A percentile compares a stretch with the other conserved stretches of the same genome.
These are phyloP conservation scores for Drosophila ezoana DNA, from an alignment of 2,888 invertebrate genomes.

Conservation along the genomic window DNA sequence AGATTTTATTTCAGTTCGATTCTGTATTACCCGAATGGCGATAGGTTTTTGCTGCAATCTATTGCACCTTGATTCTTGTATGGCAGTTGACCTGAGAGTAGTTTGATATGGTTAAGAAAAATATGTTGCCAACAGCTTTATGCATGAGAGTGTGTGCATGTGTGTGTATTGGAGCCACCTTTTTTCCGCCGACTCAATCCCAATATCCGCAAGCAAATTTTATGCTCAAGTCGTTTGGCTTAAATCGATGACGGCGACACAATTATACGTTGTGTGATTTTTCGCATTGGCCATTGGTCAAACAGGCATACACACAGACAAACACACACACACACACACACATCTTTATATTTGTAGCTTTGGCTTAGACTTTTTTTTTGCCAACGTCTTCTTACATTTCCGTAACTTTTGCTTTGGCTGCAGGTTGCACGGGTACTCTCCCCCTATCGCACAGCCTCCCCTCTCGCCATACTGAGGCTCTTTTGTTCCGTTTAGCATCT, in stretches of 20 bases:
- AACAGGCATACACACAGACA: conserved; percentile 17
- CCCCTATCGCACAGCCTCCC: not conserved
- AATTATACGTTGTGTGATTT: conserved; percentile 51
- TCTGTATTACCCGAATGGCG: too few relatives aligned
- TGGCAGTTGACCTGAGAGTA: too few relatives aligned
- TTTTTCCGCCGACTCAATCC: conserved; percentile 22
- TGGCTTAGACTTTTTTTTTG: conserved; percentile 21
- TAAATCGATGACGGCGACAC: conserved; percentile 78
- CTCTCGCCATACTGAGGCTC: not conserved
- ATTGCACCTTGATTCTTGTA: too few relatives aligned
- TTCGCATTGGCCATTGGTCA: conserved; percentile 28
- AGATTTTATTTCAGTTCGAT: too few relatives aligned
- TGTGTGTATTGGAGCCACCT: not conserved
- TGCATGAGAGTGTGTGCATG: not conserved
- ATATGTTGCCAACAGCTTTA: too few relatives aligned
- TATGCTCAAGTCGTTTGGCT: conserved; percentile 61
- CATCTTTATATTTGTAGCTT: conserved; percentile 44
- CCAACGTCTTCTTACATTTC: conserved; percentile 67
- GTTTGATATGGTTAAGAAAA: too few relatives aligned
- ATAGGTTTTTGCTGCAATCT: too few relatives aligned
- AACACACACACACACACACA: conserved; percentile 9
- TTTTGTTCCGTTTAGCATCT: conserved; percentile 29
- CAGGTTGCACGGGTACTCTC: conserved; percentile 48
- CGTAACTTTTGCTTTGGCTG: conserved; percentile 56
- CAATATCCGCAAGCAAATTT: conserved; percentile 4